These are phyloP conservation scores for Gobio occitaniae DNA, from an alignment of 2,797 vertebrate genomes.

Conservation along the genomic window DNA sequence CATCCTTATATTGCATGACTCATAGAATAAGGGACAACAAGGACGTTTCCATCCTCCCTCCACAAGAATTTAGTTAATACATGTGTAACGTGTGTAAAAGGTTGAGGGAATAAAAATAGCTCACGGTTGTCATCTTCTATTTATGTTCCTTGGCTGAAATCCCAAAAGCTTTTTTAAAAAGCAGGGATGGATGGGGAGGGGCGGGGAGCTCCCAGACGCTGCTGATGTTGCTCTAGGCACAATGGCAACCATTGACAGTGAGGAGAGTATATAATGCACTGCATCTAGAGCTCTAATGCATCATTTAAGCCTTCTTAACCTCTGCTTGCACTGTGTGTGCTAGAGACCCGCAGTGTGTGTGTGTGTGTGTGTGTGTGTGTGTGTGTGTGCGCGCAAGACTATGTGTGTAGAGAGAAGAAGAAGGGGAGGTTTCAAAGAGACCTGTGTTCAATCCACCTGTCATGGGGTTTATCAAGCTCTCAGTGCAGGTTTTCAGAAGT, in stretches of 20 bases:
- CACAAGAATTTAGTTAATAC: slow-evolving; percentile 30
- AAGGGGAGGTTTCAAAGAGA: slow-evolving; percentile 23
- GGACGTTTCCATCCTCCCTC: slow-evolving; percentile 2
- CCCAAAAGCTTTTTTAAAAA: slow-evolving; percentile 57
- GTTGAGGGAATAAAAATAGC: slow-evolving; percentile 53
- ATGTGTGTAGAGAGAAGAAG: neutral
- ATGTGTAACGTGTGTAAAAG: slow-evolving; percentile 53
- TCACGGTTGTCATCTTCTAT: slow-evolving; percentile 59
- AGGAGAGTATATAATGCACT: slow-evolving; percentile 37
- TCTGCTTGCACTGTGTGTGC: slow-evolving; percentile 34
- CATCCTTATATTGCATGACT: slow-evolving; percentile 9
- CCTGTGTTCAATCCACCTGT: slow-evolving; percentile 42
- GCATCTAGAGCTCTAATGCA: slow-evolving; percentile 22
- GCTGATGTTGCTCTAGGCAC: slow-evolving; percentile 42
- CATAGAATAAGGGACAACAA: neutral
- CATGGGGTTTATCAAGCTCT: slow-evolving; percentile 28
- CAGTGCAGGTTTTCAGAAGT: slow-evolving; percentile 12
- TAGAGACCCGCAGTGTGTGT: neutral
- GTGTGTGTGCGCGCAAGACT: neutral
- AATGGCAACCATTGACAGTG: slow-evolving; percentile 26
- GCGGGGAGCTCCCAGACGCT: slow-evolving; percentile 31
- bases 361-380: neutral
- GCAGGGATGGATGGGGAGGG: neutral
- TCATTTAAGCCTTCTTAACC: slow-evolving; percentile 46
- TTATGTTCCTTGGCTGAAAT: slow-evolving; percentile 48